Evolutionary conservation across 1,140 invertebrate species (phyloP), one percentile per base, ranked within the genome.

Genomic region (Lycorma delicatula): DNA sequence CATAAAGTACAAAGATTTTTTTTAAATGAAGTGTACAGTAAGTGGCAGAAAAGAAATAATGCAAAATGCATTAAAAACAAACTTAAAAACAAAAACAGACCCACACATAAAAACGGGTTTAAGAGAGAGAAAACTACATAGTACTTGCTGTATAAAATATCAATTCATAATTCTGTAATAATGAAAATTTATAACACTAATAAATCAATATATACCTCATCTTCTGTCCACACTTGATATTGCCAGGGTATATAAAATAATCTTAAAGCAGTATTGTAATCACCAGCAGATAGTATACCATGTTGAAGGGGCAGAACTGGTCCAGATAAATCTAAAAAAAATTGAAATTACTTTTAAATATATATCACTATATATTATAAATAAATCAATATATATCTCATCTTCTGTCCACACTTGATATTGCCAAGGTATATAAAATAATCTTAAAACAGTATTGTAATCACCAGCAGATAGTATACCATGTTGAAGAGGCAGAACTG

Each of bases 241-340:
- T 58, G 44, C 28, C 52, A 51, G 38, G 60, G 60, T 18, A 61
- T 58, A 51, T 57, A 61, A 28, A 81, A 80, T 67, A 81, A 75
- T 57, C 80, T 73, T 20, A 84, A 76, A 34, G 77, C 77, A 11
- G 80, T 81, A 60, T 81, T 82, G 29, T 74, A 76, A 64, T 84
- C 81, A 68, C 68, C 62, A 71, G 64, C 61, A 64, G 67, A 47
- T 72, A 41, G 38, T 64, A 72, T 23, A 16, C 59, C 59, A 23
- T 52, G 34, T n/a, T 34, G 54, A 11, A 56, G 48, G 0, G 54
- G 47, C 47, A 59, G 51, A 3, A 48, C 18, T 1, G 48, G 58
- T 22, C 51, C 20, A 16, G 50, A 52, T 6, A 59, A 29, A 44
- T 46, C 58, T 59, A 28, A 16, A 58, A 58, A 20, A 20, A 23